Base-by-base conservation (phyloP, 2,113 vertebrate genomes). In the Dascyllus trimaculatus region DNA sequence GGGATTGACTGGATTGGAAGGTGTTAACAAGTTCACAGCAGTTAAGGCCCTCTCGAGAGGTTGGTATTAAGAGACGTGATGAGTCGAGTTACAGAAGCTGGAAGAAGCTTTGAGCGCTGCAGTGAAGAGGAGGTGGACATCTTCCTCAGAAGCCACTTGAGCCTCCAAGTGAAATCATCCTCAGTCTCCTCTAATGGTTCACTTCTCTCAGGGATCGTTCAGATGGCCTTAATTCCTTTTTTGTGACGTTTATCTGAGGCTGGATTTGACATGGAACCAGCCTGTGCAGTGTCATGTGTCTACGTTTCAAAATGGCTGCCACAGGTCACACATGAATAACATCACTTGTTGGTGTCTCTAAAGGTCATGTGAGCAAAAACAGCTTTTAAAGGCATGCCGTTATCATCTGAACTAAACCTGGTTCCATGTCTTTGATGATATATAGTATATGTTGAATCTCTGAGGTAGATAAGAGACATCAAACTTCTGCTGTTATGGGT, bases 11-110 rank as follows among this genome's bases (percentile, higher is more conserved):
- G 62, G 58, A 87, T 71, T 57, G 80, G 86, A 75, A 81, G 90
- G 90, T 82, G 91, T 84, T 87, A 90, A 92, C 89, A 89, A 74
- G 66, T 84, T 85, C 80, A 61, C 85, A 81, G 79, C 82, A 73
- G 65, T 85, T 75, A 89, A 81, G 80, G 81, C 75, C 40, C 71
- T 35, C 75, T 85, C 84, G 71, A 78, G 85, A 75, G 87, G 76
- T 35, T 18, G 3, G 82, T 57, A 89, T 81, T 75, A 88, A 88
- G 87, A 88, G 87, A 88, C 62, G 48, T 71, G 81, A 72, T 61
- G 89, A 85, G 70, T 85, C 84, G 77, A 38, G 75, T 85, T 82
- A 65, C 75, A 79, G 57, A 62, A 51, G 78, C 56, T 71, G 48
- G 48, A 53, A 43, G 64, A 56, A 68, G 61, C 46, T 52, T 24